Evolutionary conservation across 1,140 invertebrate genomes (phyloP).

Genomic region (Nixonia krombeini): DNA sequence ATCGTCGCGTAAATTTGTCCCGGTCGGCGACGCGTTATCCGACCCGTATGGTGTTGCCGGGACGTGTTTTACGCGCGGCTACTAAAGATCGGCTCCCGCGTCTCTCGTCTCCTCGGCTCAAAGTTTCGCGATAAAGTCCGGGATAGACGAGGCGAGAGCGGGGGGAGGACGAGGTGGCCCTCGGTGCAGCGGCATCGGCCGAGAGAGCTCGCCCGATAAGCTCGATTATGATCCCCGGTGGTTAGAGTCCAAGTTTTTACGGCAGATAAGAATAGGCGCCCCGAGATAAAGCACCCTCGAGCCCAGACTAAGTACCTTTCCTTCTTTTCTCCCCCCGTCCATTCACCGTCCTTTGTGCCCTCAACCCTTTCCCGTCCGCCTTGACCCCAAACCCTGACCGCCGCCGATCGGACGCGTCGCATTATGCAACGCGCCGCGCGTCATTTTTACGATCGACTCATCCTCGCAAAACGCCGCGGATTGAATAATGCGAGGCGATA

Average conservation of each 20-base stretch:
- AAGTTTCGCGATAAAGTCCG: constrained; percentile 63
- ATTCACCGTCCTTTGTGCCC: constrained; percentile 8
- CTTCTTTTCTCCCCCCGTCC: no score
- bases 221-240: constrained; percentile 67
- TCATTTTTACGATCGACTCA: constrained; percentile 56
- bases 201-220: constrained; percentile 55
- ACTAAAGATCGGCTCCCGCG: constrained; percentile 1
- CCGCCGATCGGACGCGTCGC: no score
- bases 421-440: no score
- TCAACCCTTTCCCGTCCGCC: not conserved
- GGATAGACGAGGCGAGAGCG: constrained; percentile 56
- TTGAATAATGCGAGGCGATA: constrained; percentile 35
- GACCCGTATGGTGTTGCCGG: not conserved
- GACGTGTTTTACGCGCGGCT: constrained; percentile 8
- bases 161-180: constrained; percentile 50
- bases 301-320: constrained; percentile 11
- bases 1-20: not conserved
- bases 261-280: constrained; percentile 60
- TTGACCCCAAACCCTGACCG: no score
- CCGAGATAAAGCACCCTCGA: constrained; percentile 17
- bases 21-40: not conserved
- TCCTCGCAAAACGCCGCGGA: constrained; percentile 23
- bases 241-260: constrained; percentile 67
- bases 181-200: constrained; percentile 43
- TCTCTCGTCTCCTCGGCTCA: constrained; percentile 49